phyloP scores from a whole-genome alignment of 1,140 invertebrate genomes.

The Atta cephalotes region DNA sequence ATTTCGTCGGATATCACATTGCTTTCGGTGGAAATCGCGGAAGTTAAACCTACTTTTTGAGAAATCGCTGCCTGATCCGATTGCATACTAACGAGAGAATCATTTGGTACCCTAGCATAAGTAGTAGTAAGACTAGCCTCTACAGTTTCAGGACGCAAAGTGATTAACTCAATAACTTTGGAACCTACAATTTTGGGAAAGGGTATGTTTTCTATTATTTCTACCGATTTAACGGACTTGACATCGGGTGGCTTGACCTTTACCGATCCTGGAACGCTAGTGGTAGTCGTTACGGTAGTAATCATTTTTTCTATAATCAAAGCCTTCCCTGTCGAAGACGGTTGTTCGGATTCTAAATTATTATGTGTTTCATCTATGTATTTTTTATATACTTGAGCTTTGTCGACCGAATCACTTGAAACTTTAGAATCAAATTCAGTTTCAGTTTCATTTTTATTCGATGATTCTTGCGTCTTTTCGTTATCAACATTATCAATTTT shows the following conservation, averaged over 20 bases:
- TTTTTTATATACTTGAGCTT: background rate
- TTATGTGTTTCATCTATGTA: background rate
- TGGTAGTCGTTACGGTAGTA: conserved; percentile 73
- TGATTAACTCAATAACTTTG: conserved; percentile 77
- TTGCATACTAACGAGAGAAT: conserved; percentile 50
- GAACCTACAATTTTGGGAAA: conserved; percentile 68
- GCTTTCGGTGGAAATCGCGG: conserved; percentile 52
- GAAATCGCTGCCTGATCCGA: conserved; percentile 9
- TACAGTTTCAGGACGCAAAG: conserved; percentile 80
- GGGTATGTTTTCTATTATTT: conserved; percentile 75
- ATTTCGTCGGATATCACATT: conserved; percentile 71
- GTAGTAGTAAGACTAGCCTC: conserved; percentile 81
- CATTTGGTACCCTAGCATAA: conserved; percentile 76
- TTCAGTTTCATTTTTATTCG: background rate
- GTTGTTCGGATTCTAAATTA: background rate
- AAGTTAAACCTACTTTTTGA: conserved; percentile 16
- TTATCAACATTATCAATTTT: background rate
- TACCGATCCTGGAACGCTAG: conserved; percentile 43
- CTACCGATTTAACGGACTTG: conserved; percentile 72
- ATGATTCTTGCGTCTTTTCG: background rate
- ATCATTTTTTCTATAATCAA: conserved; percentile 74
- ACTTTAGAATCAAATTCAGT: conserved; percentile 13
- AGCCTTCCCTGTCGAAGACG: conserved; percentile 62
- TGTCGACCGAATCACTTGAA: background rate
- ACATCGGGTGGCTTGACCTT: conserved; percentile 67